phyloP scores from a whole-genome alignment of 2,888 invertebrate species.

The Sinodicranocentrus sp. region DNA sequence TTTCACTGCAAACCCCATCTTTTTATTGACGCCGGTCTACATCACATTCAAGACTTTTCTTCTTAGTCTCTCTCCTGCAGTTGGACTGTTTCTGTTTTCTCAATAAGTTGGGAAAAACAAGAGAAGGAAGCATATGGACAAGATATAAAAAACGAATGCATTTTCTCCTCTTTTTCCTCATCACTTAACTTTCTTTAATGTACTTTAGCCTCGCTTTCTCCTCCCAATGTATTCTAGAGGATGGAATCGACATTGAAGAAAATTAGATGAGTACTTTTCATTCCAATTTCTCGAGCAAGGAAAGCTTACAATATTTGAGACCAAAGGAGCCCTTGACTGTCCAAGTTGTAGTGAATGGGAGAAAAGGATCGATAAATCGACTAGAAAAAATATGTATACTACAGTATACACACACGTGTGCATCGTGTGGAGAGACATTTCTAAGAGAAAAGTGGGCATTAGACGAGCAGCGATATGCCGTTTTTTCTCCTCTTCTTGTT shows the following conservation, averaged over 20 bases:
- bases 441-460: constrained; percentile 15
- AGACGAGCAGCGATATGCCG: constrained; percentile 20
- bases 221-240: too few species aligned
- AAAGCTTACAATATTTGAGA: neutral
- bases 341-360: constrained; percentile 21
- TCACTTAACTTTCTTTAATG: constrained; percentile 31
- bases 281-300: neutral
- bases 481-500: constrained; percentile 26
- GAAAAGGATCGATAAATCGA: constrained; percentile 65
- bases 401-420: constrained; percentile 28
- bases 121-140: neutral
- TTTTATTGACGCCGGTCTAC: too few species aligned
- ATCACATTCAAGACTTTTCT: neutral
- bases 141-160: constrained; percentile 22
- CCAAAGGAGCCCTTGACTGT: constrained; percentile 63
- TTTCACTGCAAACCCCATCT: too few species aligned
- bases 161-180: constrained; percentile 6
- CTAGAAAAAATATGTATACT: constrained; percentile 45
- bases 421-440: neutral
- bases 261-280: constrained; percentile 15
- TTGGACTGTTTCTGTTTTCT: too few species aligned
- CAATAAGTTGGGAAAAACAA: too few species aligned
- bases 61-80: neutral
- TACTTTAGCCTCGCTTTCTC: too few species aligned
- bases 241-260: constrained; percentile 4